Conservation (phyloP, 1,140 invertebrate species). For the Saxidomus purpurata region DNA sequence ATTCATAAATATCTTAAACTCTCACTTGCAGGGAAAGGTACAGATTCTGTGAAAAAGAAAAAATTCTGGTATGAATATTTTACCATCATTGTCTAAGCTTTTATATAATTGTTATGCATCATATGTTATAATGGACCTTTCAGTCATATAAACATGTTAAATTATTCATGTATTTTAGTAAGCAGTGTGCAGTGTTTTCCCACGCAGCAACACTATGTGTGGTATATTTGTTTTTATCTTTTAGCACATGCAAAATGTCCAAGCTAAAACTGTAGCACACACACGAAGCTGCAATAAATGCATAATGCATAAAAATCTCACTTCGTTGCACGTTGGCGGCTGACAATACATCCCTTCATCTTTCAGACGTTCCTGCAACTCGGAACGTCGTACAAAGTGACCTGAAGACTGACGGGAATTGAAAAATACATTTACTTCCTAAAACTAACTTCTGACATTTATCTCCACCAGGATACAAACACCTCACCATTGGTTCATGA, state of each 20-base stretch:
- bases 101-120: too few relatives aligned
- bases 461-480: too few relatives aligned
- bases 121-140: too few relatives aligned
- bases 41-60: background rate
- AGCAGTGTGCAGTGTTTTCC: background rate
- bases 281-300: background rate
- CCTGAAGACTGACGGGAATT: constrained; percentile 17
- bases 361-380: constrained; percentile 2
- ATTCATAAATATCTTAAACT: background rate
- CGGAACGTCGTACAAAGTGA: constrained; percentile 13
- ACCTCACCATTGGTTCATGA: too few relatives aligned
- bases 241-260: too few relatives aligned
- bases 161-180: background rate
- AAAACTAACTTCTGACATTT: too few relatives aligned
- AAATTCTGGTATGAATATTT: too few relatives aligned
- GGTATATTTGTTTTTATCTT: too few relatives aligned
- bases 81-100: too few relatives aligned
- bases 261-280: background rate
- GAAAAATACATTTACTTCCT: background rate
- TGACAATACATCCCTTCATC: constrained; percentile 8
- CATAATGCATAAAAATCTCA: background rate
- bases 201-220: too few relatives aligned
- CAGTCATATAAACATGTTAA: too few relatives aligned
- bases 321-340: background rate
- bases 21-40: background rate